Evolutionary conservation across 2,797 vertebrate species (phyloP), one percentile per base, ranked within the genome.

Genomic region (Thamnophis elegans): DNA sequence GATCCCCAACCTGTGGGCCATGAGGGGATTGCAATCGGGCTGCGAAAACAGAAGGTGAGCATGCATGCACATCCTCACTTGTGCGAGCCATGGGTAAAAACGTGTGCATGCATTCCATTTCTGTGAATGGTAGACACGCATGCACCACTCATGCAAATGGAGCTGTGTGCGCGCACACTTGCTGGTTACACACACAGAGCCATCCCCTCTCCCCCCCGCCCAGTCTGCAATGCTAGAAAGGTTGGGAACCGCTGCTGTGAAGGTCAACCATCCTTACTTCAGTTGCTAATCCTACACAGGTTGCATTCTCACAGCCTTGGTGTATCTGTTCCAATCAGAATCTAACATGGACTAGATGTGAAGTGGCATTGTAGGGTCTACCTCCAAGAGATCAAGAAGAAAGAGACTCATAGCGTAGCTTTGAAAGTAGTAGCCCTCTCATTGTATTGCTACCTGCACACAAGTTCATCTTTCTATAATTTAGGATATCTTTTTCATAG

Each of bases 111-210:
- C 7, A 2, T 22, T 59, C 22, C 8, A 59, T 59, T 25, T 59
- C 58, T 0, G 22, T 8, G 58, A 59, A 1, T 0, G 22, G 22
- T 22, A 59, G 8, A 59, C 8, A 2, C 3, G 8, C 2, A 59
- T 22, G 22, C 58, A 59, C 59, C 22, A 60, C 9, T 60, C 25
- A 10, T 60, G 22, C 59, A 60, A 59, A 60, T 26, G 9, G 22
- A 60, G 59, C 59, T 60, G 22, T 60, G 25, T 11, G 22, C 1
- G 2, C 1, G 0, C 58, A 22, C 58, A 22, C 58, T 59, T 59
- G 22, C 58, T 59, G 58, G 22, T 8, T 59, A 22, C 58, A 25
- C 8, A 59, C 2, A 0, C 7, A 25, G 58, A 59, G 8, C 22
- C 55, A 56, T 56, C 22, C 22, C 58, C 7, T 8, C 58, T 18